Evolutionary conservation across 1,140 invertebrate genomes (phyloP), one percentile per base, ranked within the genome.

Genomic region (Colletes latitarsis): DNA sequence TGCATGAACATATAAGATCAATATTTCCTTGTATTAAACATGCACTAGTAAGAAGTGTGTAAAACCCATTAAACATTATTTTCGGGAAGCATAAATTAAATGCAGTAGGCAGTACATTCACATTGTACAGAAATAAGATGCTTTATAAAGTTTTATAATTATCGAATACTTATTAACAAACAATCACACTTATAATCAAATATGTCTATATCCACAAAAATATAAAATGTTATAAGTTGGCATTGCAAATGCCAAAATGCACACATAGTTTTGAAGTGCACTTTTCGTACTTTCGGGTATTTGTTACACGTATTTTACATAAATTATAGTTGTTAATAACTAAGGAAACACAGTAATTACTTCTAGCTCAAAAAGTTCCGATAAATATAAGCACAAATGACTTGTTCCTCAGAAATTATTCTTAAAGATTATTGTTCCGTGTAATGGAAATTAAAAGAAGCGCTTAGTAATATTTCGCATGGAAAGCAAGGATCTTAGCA

Each of bases 21-120:
- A 84, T 68, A 85, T 67, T 64, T 67, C n/a, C 60, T 39, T 46
- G 21, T 73, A 62, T 85, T 76, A 79, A 71, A 58, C 84, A 86
- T 86, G 84, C 84, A 85, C 64, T 85, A 86, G 78, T 57, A 71
- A 78, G 58, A 62, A 62, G 43, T 58, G 46, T 82, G 63, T 71
- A 15, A 30, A 85, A 79, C 53, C 17, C 70, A 77, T 63, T 21
- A 46, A 55, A 71, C 71, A 67, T 70, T 74, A 43, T 60, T 49
- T 75, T 62, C 66, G 55, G 69, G 49, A 86, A 77, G 70, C 80
- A 49, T 53, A 75, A 76, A 77, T 78, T 41, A 74, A 82, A 55
- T 75, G n/a, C 62, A 52, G 55, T 63, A 75, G 58, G 43, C 57
- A 52, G 69, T 55, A 81, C 71, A 79, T 73, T 70, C 67, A 81